These are phyloP conservation scores for Corythornis leucogaster DNA, from an alignment of 2,797 vertebrate genomes.

Conservation along the genomic window DNA sequence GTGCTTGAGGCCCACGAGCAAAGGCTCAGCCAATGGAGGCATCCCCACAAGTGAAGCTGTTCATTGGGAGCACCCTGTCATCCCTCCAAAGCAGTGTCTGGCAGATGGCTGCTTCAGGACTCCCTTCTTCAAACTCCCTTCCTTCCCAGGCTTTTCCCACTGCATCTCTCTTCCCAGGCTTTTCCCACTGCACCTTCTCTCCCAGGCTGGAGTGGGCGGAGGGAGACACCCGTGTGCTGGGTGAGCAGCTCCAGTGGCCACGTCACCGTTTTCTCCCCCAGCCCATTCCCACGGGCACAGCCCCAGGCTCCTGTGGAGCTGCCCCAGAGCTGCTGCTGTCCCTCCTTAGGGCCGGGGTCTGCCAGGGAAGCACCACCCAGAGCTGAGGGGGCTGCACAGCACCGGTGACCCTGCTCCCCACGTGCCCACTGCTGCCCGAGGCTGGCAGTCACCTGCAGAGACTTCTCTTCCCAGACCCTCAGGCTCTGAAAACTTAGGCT, in stretches of 20 bases:
- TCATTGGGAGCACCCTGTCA: not conserved
- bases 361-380: not conserved
- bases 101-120: accelerated
- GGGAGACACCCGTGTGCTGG: not conserved
- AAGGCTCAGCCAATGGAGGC: not conserved
- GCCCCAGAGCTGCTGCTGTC: not conserved
- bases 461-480: not conserved
- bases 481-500: not conserved
- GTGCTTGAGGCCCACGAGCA: not conserved
- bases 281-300: accelerated
- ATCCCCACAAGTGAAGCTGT: not conserved
- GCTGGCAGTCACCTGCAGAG: not conserved
- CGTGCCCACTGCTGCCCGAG: not conserved
- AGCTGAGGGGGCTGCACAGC: not conserved
- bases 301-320: not conserved
- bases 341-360: not conserved
- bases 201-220: accelerated
- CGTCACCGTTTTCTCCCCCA: not conserved
- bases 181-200: not conserved
- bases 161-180: not conserved
- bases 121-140: no score
- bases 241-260: not conserved
- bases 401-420: not conserved
- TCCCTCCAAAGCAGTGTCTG: not conserved
- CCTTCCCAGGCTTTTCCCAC: no score